These are phyloP conservation scores for Lophochroa leadbeateri DNA, from an alignment of 2,113 vertebrate species.

Conservation along the genomic window DNA sequence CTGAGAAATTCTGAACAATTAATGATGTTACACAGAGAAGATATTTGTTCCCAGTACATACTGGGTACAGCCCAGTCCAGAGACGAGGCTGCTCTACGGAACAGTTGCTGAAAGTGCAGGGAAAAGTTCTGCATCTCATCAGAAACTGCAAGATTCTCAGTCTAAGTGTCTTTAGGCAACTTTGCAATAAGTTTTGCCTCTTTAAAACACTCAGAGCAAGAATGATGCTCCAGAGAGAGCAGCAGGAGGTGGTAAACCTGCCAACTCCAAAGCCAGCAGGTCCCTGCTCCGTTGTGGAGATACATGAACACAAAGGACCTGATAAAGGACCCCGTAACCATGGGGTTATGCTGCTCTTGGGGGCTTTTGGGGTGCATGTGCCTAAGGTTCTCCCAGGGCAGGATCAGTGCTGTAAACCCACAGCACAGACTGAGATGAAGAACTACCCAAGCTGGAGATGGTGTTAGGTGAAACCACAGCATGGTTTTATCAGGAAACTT, in stretches of 20 bases:
- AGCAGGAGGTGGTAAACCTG: not conserved
- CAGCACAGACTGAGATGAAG: too few species aligned
- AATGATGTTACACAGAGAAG: not conserved
- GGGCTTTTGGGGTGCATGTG: rapidly evolving
- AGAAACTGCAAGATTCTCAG: not conserved
- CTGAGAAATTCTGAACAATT: not conserved
- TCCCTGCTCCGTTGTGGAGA: not conserved
- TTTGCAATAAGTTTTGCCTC: not conserved
- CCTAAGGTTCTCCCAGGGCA: not conserved
- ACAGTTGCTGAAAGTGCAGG: not conserved
- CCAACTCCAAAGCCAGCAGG: not conserved
- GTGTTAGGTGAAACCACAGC: rapidly evolving
- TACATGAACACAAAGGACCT: rapidly evolving
- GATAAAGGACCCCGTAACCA: not conserved
- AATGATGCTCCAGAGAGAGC: not conserved
- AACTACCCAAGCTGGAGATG: not conserved
- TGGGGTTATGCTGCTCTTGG: not conserved
- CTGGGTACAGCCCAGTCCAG: not conserved
- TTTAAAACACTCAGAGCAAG: not conserved
- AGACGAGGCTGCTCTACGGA: not conserved
- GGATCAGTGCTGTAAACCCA: not conserved
- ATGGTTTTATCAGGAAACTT: not conserved
- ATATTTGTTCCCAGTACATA: not conserved
- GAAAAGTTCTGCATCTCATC: rapidly evolving
- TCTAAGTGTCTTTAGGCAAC: not conserved